phyloP scores from a whole-genome alignment of 2,797 vertebrate genomes.

The Vultur gryphus region DNA sequence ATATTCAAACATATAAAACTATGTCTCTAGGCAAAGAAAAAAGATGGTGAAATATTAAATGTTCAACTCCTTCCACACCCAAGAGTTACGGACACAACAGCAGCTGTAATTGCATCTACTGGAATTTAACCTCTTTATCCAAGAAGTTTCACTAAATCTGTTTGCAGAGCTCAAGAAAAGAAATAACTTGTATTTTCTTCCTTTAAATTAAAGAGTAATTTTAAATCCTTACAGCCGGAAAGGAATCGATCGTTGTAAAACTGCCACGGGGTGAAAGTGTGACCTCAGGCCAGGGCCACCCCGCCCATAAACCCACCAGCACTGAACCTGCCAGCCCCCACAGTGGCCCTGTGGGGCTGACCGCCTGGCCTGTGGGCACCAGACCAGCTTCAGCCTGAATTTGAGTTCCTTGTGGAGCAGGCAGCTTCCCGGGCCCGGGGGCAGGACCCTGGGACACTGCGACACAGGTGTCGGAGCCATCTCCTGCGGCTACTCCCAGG shows the following conservation, averaged over 20 bases:
- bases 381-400: neutral
- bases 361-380: neutral
- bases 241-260: neutral
- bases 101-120: neutral
- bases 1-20: neutral
- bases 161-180: neutral
- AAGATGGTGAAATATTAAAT: neutral
- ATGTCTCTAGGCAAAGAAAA: neutral
- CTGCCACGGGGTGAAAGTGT: accelerated
- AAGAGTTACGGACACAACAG: neutral
- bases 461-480: accelerated
- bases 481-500: neutral
- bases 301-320: neutral
- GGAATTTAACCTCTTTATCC: neutral
- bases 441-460: neutral
- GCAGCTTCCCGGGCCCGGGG: accelerated
- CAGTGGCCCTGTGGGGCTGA: accelerated
- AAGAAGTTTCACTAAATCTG: neutral
- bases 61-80: neutral
- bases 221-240: neutral
- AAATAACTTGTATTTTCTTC: neutral
- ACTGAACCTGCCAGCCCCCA: neutral
- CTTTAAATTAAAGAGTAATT: neutral
- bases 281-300: neutral
- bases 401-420: neutral